Conservation (phyloP, 2,113 vertebrate species). For the Notothenia coriiceps region DNA sequence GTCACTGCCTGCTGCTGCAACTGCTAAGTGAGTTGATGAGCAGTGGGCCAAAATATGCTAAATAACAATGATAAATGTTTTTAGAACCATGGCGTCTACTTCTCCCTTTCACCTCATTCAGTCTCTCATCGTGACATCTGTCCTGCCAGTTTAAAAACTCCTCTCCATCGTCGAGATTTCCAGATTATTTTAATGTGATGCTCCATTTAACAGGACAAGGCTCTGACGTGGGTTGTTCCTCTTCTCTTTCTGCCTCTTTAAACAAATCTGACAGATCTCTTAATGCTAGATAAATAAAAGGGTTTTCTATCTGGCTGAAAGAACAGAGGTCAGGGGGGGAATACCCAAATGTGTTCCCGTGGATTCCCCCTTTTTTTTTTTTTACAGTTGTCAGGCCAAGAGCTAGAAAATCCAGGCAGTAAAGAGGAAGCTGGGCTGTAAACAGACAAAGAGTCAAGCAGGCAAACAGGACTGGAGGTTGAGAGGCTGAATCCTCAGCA, state of each 20-base stretch:
- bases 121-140: neutral
- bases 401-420: constrained; percentile 34
- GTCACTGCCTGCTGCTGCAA: neutral
- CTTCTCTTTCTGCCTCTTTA: constrained; percentile 40
- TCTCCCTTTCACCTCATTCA: neutral
- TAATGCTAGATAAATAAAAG: constrained; percentile 54
- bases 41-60: neutral
- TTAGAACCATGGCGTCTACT: neutral
- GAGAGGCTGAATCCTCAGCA: constrained; percentile 56
- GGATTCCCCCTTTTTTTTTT: constrained; percentile 31
- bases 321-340: constrained; percentile 49
- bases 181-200: constrained; percentile 11
- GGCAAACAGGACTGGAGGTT: constrained; percentile 40
- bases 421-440: constrained; percentile 33
- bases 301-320: constrained; percentile 44
- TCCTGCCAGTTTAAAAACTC: constrained; percentile 1
- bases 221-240: constrained; percentile 17
- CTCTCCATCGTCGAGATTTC: constrained; percentile 3
- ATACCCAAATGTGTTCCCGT: constrained; percentile 36
- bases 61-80: neutral
- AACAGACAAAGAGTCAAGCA: constrained; percentile 45
- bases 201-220: constrained; percentile 24
- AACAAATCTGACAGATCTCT: constrained; percentile 40
- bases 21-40: neutral
- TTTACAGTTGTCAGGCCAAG: constrained; percentile 23